These are phyloP conservation scores for Actenoides hombroni DNA, from an alignment of 2,113 vertebrate species.

Conservation along the genomic window DNA sequence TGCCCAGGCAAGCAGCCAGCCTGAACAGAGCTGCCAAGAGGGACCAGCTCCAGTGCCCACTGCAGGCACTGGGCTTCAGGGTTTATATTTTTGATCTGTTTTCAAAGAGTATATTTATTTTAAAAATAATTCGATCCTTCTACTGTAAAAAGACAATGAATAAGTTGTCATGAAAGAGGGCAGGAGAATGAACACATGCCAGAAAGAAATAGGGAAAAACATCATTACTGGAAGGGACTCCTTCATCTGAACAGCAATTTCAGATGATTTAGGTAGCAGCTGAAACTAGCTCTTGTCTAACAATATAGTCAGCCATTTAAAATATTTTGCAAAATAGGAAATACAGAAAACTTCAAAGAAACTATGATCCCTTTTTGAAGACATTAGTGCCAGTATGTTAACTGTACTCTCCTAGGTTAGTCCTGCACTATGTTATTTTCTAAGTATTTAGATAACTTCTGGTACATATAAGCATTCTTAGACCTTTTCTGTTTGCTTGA, in stretches of 20 bases:
- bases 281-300: neutral
- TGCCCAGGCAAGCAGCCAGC: neutral
- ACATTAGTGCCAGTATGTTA: neutral
- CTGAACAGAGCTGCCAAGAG: neutral
- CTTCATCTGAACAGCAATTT: neutral
- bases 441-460: neutral
- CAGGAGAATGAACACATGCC: rapidly evolving
- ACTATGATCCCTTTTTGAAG: neutral
- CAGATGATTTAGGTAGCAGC: neutral
- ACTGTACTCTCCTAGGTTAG: neutral
- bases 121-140: neutral
- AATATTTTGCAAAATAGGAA: neutral
- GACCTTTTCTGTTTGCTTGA: neutral
- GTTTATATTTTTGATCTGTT: neutral
- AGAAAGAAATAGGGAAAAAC: neutral
- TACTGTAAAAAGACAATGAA: neutral
- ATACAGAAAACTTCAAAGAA: neutral
- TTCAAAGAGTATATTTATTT: neutral
- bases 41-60: neutral
- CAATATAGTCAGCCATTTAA: neutral
- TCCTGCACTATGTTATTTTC: neutral
- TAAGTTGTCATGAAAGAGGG: neutral
- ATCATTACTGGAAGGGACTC: neutral
- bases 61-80: neutral
- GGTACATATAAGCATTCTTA: neutral